Percentiles rank a stretch among this genome's conserved stretches.
Conservation (phyloP, 2,888 invertebrate genomes). For the Nephrotoma guestfalica region DNA sequence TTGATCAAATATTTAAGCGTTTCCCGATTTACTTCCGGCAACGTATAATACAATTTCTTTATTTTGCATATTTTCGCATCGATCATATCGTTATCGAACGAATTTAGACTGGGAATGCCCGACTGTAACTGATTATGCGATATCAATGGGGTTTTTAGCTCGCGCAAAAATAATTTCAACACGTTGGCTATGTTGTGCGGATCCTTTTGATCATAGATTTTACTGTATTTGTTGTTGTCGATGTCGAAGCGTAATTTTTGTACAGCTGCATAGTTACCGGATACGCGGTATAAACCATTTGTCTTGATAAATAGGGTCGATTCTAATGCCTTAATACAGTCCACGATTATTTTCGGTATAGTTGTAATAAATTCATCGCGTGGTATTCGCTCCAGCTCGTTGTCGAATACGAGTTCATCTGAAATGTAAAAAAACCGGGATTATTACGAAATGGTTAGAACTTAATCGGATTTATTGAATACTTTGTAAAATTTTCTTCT, state of each 20-base stretch:
- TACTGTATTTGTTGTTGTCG: neutral
- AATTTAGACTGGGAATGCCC: neutral
- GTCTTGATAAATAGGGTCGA: neutral
- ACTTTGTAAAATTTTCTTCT: neutral
- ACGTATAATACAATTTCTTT: neutral
- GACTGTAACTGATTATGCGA: neutral
- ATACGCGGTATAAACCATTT: neutral
- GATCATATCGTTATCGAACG: neutral
- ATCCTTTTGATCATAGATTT: neutral
- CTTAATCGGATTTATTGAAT: neutral
- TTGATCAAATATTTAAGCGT: neutral
- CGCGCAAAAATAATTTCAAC: constrained; percentile 4
- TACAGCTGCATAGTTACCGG: neutral
- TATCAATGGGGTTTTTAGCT: neutral
- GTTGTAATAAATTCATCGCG: neutral
- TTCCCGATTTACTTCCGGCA: neutral
- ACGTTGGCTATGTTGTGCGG: neutral
- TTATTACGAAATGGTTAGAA: neutral
- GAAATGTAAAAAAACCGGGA: neutral
- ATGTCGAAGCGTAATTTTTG: neutral
- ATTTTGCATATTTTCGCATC: constrained; percentile 1
- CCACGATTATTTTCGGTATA: neutral
- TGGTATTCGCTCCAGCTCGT: neutral
- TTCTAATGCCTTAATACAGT: neutral
- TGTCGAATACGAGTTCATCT: constrained; percentile 1